Conservation (phyloP, 2,113 vertebrate species). For the Theristicus caerulescens region DNA sequence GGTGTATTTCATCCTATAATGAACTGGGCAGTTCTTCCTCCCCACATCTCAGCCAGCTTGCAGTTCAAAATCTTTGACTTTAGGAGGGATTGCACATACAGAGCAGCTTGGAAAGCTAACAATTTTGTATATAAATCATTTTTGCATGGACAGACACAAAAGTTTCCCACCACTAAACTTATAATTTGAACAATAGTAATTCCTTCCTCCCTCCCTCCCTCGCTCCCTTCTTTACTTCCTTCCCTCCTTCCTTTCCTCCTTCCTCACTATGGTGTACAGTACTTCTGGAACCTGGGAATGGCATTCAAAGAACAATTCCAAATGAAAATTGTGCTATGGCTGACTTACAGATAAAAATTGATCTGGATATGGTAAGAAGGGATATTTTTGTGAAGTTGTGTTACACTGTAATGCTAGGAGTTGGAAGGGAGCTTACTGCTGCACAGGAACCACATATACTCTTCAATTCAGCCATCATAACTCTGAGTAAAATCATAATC, state of each 20-base stretch:
- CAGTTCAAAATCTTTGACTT: neutral
- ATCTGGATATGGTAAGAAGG: neutral
- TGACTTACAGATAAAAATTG: neutral
- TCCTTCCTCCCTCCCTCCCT: neutral
- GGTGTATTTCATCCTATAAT: neutral
- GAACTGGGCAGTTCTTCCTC: neutral
- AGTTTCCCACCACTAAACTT: neutral
- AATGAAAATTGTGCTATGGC: neutral
- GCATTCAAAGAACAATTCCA: neutral
- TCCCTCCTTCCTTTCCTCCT: neutral
- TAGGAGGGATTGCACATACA: neutral
- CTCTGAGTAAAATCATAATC: neutral
- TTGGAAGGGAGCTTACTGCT: neutral
- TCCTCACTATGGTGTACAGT: neutral
- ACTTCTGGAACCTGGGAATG: neutral
- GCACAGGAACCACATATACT: neutral
- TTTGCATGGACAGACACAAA: neutral
- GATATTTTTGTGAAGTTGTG: neutral
- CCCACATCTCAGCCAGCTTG: neutral
- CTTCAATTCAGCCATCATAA: neutral
- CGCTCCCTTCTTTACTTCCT: neutral
- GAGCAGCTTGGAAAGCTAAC: neutral
- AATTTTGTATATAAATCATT: neutral
- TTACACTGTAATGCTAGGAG: neutral
- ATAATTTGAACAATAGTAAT: neutral